Evolutionary conservation across 1,140 invertebrate species (phyloP).

Genomic region (Melanaphis sacchari): DNA sequence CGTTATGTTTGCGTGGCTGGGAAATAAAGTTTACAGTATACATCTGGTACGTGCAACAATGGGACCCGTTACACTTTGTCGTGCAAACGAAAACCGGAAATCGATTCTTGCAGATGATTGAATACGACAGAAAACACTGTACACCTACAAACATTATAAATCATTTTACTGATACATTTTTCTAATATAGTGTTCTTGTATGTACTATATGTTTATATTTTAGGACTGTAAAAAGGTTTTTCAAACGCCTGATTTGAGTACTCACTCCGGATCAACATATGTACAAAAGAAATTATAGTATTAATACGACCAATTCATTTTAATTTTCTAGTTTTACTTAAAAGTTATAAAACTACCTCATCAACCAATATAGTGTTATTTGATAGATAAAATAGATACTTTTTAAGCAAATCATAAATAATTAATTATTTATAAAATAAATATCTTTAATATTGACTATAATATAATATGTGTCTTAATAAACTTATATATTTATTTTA

Average conservation of each 20-base stretch:
- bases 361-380: background rate
- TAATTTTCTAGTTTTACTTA: background rate
- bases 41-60: background rate
- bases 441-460: background rate
- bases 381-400: too few relatives aligned
- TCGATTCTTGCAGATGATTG: constrained; percentile 14
- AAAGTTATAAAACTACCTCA: background rate
- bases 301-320: background rate
- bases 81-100: constrained; percentile 14
- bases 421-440: too few relatives aligned
- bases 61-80: background rate
- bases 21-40: constrained; percentile 30
- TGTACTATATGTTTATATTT: background rate
- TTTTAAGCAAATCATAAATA: too few relatives aligned
- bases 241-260: background rate
- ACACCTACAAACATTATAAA: background rate
- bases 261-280: background rate
- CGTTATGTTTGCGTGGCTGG: background rate
- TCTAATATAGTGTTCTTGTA: background rate
- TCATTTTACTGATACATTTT: background rate
- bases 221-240: background rate
- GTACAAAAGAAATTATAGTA: background rate
- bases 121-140: constrained; percentile 5
- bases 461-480: background rate
- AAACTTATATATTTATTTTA: background rate